phyloP scores from a whole-genome alignment of 2,888 invertebrate genomes.

The Drosophila picticornis region DNA sequence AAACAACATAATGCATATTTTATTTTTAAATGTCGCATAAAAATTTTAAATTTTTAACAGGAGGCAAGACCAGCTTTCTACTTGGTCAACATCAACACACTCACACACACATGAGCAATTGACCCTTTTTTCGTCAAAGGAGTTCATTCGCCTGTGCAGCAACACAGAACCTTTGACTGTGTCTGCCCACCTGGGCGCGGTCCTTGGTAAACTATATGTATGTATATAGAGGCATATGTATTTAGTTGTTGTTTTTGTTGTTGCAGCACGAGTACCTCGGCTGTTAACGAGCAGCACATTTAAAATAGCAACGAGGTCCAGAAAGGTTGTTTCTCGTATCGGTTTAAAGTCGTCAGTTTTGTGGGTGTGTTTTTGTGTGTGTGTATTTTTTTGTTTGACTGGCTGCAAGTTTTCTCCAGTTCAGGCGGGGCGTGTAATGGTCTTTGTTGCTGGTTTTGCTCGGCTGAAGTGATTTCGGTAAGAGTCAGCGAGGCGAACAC shows the following conservation, averaged over 20 bases:
- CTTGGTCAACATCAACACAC: not conserved
- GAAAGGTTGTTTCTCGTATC: slow-evolving; percentile 23
- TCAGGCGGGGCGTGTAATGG: slow-evolving; percentile 20
- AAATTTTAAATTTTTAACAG: not conserved
- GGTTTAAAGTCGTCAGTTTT: slow-evolving; percentile 32
- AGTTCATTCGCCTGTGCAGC: slow-evolving; percentile 62
- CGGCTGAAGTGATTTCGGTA: slow-evolving; percentile 22
- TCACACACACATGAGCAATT: slow-evolving; percentile 12
- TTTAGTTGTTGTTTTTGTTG: slow-evolving; percentile 55
- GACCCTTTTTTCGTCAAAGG: slow-evolving; percentile 52
- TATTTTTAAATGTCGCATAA: not conserved
- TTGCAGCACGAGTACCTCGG: slow-evolving; percentile 33
- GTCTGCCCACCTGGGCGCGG: slow-evolving; percentile 37
- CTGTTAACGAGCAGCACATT: slow-evolving; percentile 62
- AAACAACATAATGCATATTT: not conserved
- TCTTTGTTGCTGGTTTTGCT: slow-evolving; percentile 14
- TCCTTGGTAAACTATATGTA: slow-evolving; percentile 44
- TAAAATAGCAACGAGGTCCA: slow-evolving; percentile 42
- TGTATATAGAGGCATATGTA: slow-evolving; percentile 43
- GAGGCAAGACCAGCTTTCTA: not conserved
- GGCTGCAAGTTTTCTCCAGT: slow-evolving; percentile 3
- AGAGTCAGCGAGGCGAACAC: slow-evolving; percentile 40
- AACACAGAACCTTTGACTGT: slow-evolving; percentile 35
- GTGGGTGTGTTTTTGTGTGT: slow-evolving; percentile 8
- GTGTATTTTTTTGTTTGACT: slow-evolving; percentile 13